Conservation (phyloP, 1,140 invertebrate genomes). For the Conopomorpha cramerella region DNA sequence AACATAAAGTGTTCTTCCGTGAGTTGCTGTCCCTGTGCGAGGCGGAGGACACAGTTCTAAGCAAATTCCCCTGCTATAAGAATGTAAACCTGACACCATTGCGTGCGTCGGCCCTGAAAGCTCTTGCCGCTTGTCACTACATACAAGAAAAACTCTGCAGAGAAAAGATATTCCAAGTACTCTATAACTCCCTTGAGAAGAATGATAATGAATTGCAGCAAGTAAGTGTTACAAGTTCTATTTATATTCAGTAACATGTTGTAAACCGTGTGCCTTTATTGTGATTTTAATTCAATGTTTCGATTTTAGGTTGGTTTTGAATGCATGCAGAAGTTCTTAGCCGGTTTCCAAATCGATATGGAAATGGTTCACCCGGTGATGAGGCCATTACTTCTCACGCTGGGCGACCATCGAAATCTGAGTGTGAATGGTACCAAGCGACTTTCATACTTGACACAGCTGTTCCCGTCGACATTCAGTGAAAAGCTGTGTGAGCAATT, state of each 20-base stretch:
- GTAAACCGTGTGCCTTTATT: not conserved
- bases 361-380: conserved; percentile 82
- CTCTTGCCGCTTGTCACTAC: conserved; percentile 89
- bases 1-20: conserved; percentile 90
- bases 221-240: conserved; percentile 13
- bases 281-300: not conserved
- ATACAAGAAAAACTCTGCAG: conserved; percentile 71
- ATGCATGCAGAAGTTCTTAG: conserved; percentile 91
- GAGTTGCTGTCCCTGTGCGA: conserved; percentile 88
- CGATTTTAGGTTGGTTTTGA: conserved; percentile 77
- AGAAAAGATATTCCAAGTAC: conserved; percentile 88
- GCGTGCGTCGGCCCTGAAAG: conserved; percentile 84
- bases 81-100: conserved; percentile 87
- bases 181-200: conserved; percentile 90
- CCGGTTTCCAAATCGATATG: conserved; percentile 80
- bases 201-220: conserved; percentile 88
- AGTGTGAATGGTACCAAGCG: conserved; percentile 86
- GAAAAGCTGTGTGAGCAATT: conserved; percentile 94
- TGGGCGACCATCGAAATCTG: conserved; percentile 86
- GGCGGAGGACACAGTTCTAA: conserved; percentile 80
- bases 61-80: conserved; percentile 93
- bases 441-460: conserved; percentile 88
- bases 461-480: conserved; percentile 95
- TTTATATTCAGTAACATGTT: not conserved
- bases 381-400: conserved; percentile 77